phyloP scores from a whole-genome alignment of 2,113 vertebrate genomes.

The Stegostoma tigrinum region DNA sequence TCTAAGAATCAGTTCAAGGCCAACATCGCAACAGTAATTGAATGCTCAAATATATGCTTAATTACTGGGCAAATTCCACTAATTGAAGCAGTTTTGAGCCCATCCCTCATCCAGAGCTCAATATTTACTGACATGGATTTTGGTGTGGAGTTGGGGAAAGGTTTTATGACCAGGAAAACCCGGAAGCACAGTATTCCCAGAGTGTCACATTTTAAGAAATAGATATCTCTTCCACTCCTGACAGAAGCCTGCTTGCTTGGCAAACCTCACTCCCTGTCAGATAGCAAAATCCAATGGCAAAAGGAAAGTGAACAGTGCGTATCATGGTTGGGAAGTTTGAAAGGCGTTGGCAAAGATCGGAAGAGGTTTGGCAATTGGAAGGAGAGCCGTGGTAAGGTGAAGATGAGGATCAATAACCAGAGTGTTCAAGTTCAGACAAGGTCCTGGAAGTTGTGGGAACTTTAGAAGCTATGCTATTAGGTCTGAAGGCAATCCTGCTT shows the following conservation, averaged over 20 bases:
- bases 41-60: not conserved
- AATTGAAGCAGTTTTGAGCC: not conserved
- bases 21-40: not conserved
- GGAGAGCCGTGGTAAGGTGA: not conserved
- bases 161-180: not conserved
- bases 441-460: not conserved
- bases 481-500: not conserved
- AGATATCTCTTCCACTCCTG: not conserved
- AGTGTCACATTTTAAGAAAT: not conserved
- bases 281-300: not conserved
- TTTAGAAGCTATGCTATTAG: not conserved
- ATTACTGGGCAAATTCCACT: not conserved
- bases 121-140: not conserved
- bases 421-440: not conserved
- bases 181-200: not conserved
- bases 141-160: not conserved
- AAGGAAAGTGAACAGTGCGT: not conserved
- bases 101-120: not conserved
- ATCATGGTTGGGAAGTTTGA: not conserved
- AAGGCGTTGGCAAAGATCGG: not conserved
- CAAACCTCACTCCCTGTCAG: not conserved
- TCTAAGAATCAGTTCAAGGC: not conserved
- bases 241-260: not conserved
- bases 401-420: not conserved
- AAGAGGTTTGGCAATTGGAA: not conserved